phyloP scores from a whole-genome alignment of 2,113 vertebrate genomes.

The Corydoras maculifer region DNA sequence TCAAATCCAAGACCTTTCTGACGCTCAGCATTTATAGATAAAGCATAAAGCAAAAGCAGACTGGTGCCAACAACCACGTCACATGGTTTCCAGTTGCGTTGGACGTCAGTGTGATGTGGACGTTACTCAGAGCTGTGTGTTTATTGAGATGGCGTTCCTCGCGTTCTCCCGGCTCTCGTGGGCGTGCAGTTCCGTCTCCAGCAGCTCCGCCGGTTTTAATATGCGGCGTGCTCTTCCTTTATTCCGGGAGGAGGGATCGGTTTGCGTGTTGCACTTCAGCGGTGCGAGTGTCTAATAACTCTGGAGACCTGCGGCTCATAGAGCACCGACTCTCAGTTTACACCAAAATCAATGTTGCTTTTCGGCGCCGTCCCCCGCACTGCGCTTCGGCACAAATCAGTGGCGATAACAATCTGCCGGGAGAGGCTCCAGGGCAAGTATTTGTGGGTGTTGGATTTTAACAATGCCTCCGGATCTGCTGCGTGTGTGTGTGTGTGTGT shows the following conservation, averaged over 20 bases:
- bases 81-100: no score
- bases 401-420: not conserved
- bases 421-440: not conserved
- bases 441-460: not conserved
- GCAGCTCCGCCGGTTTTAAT: not conserved
- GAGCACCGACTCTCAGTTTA: constrained; percentile 9
- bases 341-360: not conserved
- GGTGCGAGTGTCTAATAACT: constrained; percentile 22
- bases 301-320: constrained; percentile 7
- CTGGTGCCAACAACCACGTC: no score
- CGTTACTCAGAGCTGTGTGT: not conserved
- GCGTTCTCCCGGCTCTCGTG: not conserved
- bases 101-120: no score
- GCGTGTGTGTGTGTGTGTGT: no score
- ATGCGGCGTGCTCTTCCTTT: not conserved
- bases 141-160: not conserved
- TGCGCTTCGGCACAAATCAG: constrained; percentile 11
- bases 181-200: no score
- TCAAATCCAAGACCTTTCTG: no score
- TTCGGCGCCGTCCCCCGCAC: not conserved
- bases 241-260: constrained; percentile 1
- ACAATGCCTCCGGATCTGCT: not conserved
- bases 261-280: not conserved
- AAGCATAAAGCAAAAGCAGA: no score
- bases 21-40: no score